A percentile compares a stretch with the other conserved stretches of the same genome.
Conservation (phyloP, 2,113 vertebrate species). For the Ptyas mucosa region DNA sequence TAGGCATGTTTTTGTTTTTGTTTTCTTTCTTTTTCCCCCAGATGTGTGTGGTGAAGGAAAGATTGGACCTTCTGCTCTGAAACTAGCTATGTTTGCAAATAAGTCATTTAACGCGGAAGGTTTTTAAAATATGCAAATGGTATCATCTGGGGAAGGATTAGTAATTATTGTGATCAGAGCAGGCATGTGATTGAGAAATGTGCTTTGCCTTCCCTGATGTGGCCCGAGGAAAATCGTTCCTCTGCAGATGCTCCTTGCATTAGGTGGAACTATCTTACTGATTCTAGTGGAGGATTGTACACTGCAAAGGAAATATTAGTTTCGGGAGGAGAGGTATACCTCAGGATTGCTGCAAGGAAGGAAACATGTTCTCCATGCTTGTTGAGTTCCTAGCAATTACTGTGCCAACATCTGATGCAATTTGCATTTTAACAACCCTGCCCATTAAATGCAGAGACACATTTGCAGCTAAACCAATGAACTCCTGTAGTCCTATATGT, state of each 20-base stretch:
- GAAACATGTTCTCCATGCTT: background rate
- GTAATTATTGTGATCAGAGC: background rate
- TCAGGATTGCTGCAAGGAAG: background rate
- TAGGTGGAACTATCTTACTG: background rate
- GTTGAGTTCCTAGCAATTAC: background rate
- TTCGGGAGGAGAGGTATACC: background rate
- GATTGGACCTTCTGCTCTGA: background rate
- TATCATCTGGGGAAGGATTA: background rate
- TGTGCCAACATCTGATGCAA: background rate
- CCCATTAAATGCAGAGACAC: background rate
- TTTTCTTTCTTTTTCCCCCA: background rate
- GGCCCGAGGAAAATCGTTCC: background rate
- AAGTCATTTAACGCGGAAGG: background rate
- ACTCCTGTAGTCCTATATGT: background rate
- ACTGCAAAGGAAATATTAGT: background rate
- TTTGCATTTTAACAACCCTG: background rate
- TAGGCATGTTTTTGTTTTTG: background rate
- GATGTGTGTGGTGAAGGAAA: background rate
- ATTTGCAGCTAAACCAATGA: background rate
- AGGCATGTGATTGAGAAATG: background rate
- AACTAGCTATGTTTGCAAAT: background rate
- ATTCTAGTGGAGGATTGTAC: background rate
- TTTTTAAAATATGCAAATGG: background rate
- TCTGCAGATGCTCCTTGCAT: background rate
- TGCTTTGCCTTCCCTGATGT: background rate